Conservation (phyloP, 2,113 vertebrate genomes). For the Ictidomys tridecemlineatus region DNA sequence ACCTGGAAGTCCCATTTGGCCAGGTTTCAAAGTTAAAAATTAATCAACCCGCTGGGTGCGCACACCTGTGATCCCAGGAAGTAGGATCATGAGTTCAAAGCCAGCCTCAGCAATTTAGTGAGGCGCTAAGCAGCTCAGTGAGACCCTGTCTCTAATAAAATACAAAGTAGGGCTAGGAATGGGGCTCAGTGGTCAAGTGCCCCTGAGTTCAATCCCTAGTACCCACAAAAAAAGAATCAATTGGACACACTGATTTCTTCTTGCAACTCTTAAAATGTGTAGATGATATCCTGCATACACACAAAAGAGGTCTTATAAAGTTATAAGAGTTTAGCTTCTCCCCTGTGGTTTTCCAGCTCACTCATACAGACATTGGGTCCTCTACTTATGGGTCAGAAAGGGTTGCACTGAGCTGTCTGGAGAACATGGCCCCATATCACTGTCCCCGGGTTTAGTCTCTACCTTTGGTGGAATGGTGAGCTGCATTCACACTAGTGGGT, state of each 20-base stretch:
- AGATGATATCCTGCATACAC: background rate
- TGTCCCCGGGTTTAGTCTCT: background rate
- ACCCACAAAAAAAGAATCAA: background rate
- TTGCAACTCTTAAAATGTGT: background rate
- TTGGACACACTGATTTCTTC: background rate
- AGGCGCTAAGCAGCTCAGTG: too few species aligned
- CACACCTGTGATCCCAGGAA: too few species aligned
- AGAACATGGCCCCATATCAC: rapidly evolving
- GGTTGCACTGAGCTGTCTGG: background rate
- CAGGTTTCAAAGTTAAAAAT: background rate
- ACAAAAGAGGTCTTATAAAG: background rate
- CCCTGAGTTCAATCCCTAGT: too few species aligned
- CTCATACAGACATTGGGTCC: background rate
- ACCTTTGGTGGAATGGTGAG: background rate
- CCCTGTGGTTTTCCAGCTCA: background rate
- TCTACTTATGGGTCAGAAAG: background rate
- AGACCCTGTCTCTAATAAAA: too few species aligned
- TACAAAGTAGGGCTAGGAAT: too few species aligned
- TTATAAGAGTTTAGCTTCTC: background rate
- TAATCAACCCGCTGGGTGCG: background rate
- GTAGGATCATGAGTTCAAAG: too few species aligned
- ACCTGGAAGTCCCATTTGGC: background rate
- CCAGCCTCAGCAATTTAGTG: too few species aligned
- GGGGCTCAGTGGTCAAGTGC: too few species aligned
- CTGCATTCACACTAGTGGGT: background rate